Evolutionary conservation across 2,113 vertebrate genomes (phyloP), one percentile per base, ranked within the genome.

Genomic region (Corythornis vintsioides): DNA sequence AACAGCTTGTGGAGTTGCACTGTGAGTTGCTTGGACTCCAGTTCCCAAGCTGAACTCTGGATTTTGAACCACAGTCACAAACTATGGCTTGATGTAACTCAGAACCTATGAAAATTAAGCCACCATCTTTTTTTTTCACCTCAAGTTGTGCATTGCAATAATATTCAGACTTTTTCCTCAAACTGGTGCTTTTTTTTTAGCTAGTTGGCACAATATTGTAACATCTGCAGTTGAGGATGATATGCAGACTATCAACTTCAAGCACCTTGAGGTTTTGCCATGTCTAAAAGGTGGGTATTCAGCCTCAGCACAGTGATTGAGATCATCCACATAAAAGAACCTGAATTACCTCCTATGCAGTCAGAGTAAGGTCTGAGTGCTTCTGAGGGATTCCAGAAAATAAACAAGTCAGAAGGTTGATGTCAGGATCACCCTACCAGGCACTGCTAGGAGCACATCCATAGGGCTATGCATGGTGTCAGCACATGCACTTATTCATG

Each of bases 361-460:
- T 33, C 26, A 79, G n/a, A 72, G 22, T 56, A 74, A 80, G 42
- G 45, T 24, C 47, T 35, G 61, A 79, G 43, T 33, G 56, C 55
- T 83, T 74, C 31, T 22, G 7, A 77, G 43, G 38, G 31, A 38
- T 78, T 85, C 31, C 22, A 82, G 82, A 55, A 66, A 40, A 28
- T 50, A 66, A 40, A 25, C 2, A 13, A 63, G 29, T 43, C 29
- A 69, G 56, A 87, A 24, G 52, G 31, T 70, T 80, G 76, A 0
- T 31, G 15, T 6, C 86, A 21, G 24, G 17, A 75, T 79, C 43
- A 70, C 24, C 0, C 0, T 26, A 47, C 21, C 1, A 0, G 9
- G 89, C 14, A 42, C 53, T 33, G 35, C 60, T 55, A 76, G 56
- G 19, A 80, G 21, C 19, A 38, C 61, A 66, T 83, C 80, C 56